phyloP scores from a whole-genome alignment of 2,113 vertebrate genomes.

The Callochromis pleurospilus region DNA sequence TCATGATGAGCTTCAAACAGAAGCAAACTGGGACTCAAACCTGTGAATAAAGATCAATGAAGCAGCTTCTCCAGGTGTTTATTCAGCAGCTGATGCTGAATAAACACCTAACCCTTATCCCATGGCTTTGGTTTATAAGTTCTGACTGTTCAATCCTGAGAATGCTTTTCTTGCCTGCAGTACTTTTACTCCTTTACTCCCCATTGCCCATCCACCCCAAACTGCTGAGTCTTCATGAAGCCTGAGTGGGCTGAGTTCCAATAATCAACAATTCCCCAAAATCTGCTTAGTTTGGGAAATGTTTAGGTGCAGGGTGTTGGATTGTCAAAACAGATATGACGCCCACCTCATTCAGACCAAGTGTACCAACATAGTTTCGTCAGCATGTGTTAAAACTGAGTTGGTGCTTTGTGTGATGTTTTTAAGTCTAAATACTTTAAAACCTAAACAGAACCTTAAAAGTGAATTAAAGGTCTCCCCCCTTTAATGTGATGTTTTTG shows the following conservation, averaged over 20 bases:
- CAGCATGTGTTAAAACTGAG: not conserved
- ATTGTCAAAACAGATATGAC: not conserved
- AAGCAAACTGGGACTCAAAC: not conserved
- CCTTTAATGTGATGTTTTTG: not conserved
- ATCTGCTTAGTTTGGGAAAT: not conserved
- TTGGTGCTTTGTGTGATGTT: not conserved
- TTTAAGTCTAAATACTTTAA: not conserved
- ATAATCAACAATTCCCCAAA: not conserved
- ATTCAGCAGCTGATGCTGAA: not conserved
- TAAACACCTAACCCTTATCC: not conserved
- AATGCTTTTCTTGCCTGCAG: rapidly evolving
- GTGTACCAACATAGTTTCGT: not conserved
- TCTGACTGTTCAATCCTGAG: not conserved
- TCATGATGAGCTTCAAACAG: not conserved
- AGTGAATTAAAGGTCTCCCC: not conserved
- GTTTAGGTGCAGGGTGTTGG: not conserved
- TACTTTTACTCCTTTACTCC: rapidly evolving
- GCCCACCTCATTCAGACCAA: not conserved
- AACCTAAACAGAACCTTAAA: rapidly evolving
- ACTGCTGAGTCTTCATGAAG: not conserved
- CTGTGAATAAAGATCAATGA: not conserved
- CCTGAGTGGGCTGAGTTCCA: not conserved
- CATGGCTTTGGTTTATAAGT: not conserved
- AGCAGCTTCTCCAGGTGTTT: not conserved
- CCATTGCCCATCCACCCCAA: not conserved